Percentiles rank a stretch among this genome's conserved stretches.
Evolutionary conservation across 2,113 vertebrate species (phyloP).

Genomic region (Percina caprodes): DNA sequence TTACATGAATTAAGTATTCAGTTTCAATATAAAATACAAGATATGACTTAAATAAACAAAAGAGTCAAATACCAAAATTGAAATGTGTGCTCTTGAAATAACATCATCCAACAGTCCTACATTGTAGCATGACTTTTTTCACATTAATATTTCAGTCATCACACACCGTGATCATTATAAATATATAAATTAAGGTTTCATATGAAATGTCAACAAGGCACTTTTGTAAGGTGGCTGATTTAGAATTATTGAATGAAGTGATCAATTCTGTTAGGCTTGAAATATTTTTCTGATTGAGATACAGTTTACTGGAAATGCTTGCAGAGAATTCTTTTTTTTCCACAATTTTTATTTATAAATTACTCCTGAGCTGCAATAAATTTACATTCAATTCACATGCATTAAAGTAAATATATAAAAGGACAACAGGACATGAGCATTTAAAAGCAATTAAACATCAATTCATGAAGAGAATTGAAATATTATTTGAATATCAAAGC

Average conservation of each 20-base stretch:
- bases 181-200: conserved; percentile 41
- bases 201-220: conserved; percentile 33
- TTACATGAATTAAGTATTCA: conserved; percentile 12
- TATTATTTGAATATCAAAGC: conserved; percentile 7
- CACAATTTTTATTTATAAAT: not conserved
- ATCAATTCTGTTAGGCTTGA: conserved; percentile 10
- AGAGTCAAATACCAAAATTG: conserved; percentile 18
- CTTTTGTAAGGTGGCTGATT: not conserved
- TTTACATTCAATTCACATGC: conserved; percentile 52
- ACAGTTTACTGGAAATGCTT: not conserved
- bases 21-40: conserved; percentile 56
- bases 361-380: conserved; percentile 38
- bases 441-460: not conserved
- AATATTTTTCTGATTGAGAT: not conserved
- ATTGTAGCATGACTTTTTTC: conserved; percentile 42
- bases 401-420: conserved; percentile 38
- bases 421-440: conserved; percentile 9
- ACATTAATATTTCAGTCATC: conserved; percentile 61
- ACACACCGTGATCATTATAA: conserved; percentile 39
- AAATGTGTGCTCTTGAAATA: conserved; percentile 58
- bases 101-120: conserved; percentile 29
- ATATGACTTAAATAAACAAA: conserved; percentile 20
- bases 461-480: conserved; percentile 11
- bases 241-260: not conserved
- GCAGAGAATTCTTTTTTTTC: not conserved